A percentile compares a stretch with the other conserved stretches of the same genome.
These are phyloP conservation scores for Ctenodactylus gundi DNA, from an alignment of 2,113 vertebrate species.

Conservation along the genomic window DNA sequence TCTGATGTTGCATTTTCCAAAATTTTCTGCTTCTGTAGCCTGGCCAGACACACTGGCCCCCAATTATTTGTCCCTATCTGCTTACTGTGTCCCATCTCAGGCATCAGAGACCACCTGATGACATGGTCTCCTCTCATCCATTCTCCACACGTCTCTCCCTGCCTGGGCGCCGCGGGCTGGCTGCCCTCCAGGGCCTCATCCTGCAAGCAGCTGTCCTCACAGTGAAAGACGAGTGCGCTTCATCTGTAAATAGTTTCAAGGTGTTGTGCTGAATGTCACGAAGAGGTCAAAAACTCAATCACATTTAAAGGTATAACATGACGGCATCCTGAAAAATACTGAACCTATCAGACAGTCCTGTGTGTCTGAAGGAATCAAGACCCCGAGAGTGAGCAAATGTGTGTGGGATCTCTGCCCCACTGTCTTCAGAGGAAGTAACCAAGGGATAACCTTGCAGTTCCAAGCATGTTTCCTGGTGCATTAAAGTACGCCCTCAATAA, in stretches of 20 bases:
- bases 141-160: conserved; percentile 47
- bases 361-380: background rate
- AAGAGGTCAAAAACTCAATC: conserved; percentile 46
- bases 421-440: background rate
- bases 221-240: conserved; percentile 24
- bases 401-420: background rate
- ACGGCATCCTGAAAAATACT: conserved; percentile 5
- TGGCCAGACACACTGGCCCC: background rate
- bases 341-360: background rate
- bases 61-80: conserved; percentile 4
- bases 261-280: conserved; percentile 36
- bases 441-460: background rate
- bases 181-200: conserved; percentile 53
- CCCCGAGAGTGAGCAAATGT: background rate
- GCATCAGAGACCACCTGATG: conserved; percentile 54
- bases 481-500: background rate
- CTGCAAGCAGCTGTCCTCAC: conserved; percentile 54
- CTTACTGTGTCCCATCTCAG: conserved; percentile 25
- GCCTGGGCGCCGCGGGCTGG: conserved; percentile 3
- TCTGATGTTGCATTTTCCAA: background rate
- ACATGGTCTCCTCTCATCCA: conserved; percentile 54
- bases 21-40: background rate
- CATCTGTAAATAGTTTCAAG: conserved; percentile 43
- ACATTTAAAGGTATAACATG: conserved; percentile 16
- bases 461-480: background rate